Percentiles rank a stretch among this genome's conserved stretches.
Evolutionary conservation across 2,113 vertebrate genomes (phyloP).

Genomic region (Toxostoma redivivum): DNA sequence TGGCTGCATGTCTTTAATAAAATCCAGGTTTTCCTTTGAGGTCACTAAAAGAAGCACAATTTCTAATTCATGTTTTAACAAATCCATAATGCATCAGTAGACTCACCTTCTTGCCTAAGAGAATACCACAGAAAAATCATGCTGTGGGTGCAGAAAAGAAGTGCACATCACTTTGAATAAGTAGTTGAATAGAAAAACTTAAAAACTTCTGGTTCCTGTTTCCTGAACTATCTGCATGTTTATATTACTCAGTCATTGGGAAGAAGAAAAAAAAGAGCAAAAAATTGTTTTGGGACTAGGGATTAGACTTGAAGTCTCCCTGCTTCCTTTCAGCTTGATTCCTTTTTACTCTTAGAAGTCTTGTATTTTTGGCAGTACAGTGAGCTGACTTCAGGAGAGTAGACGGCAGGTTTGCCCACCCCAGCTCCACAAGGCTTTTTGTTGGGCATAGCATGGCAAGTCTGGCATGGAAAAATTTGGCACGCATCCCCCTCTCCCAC

Average conservation of each 20-base stretch:
- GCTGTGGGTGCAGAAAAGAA: constrained; percentile 14
- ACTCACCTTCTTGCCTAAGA: constrained; percentile 35
- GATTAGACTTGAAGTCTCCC: neutral
- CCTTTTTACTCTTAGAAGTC: neutral
- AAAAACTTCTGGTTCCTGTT: constrained; percentile 11
- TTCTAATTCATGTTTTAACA: constrained; percentile 62
- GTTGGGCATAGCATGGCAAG: neutral
- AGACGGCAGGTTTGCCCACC: neutral
- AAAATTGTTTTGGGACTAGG: neutral
- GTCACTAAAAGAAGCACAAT: constrained; percentile 43
- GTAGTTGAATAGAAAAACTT: neutral
- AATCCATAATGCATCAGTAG: constrained; percentile 63
- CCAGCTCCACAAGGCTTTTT: neutral
- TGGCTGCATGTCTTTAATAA: constrained; percentile 53
- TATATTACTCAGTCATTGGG: neutral
- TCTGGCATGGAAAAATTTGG: neutral
- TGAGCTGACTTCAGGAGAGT: neutral
- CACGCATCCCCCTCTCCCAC: neutral
- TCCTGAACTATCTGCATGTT: neutral
- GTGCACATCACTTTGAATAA: neutral
- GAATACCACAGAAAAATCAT: constrained; percentile 34
- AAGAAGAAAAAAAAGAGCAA: neutral
- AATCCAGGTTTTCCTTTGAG: constrained; percentile 56
- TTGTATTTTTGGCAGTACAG: neutral
- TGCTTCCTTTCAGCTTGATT: neutral